Base-by-base conservation (phyloP, 1,140 invertebrate species). In the Patella vulgata region DNA sequence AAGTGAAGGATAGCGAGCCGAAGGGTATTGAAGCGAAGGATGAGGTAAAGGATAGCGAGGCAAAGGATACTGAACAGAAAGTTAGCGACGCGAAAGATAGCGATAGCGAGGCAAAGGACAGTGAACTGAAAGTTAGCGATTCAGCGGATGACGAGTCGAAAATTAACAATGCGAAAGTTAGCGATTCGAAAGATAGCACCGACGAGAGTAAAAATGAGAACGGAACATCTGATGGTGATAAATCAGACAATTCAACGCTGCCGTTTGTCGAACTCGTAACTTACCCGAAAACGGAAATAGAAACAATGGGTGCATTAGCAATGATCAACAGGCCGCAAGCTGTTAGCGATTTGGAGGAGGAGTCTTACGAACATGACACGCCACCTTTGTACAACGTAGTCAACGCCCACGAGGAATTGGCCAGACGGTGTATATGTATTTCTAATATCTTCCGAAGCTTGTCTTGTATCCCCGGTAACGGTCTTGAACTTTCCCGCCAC, bases 401-500 rank as follows among this genome's bases (percentile, higher is more conserved):
- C 48, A 95, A 97, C 73, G 91, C 89, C 54, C 92, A 96, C 77
- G 94, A 97, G 77, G 90, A 91, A 60, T 82, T 97, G 28, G 92
- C 92, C 2, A 88, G 92, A 59, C 89, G 95, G 59, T 96, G 94
- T 83, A 89, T 97, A 31, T 94, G 93, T 80, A 86, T 97, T 59
- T 96, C 50, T 92, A 96, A 85, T 92, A 97, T 85, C 54, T 86
- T 99, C 53, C 89, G 97, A 62, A 98, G 96, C 82, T 88, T 99
- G 68, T 97, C 96, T 0, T 99, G 98, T 86, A 93, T 99, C 74
- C 96, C 96, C 43, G 96, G 96, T 47, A 99, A 99, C 84, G 97
- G 99, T 83, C 85, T 86, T 21, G 92, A 97, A 75, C 92, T 99
- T 85, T 91, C 93, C n/a, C 92, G 92, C 77, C 94, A 93, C 77